Evolutionary conservation across 2,888 invertebrate species (phyloP), one percentile per base, ranked within the genome.

Genomic region (Troilus luridus): DNA sequence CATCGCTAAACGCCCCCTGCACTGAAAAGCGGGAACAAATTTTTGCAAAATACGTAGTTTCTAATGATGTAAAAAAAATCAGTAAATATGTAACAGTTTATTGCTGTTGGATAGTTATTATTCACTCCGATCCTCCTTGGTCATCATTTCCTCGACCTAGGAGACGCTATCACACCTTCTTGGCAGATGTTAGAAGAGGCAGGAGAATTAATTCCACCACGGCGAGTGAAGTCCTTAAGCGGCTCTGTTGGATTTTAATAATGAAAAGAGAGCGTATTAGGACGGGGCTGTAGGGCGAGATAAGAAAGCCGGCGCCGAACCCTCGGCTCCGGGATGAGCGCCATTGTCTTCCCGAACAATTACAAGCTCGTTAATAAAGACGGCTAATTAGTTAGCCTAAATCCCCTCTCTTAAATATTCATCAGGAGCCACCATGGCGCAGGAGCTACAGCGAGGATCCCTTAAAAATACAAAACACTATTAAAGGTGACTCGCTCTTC

Each of bases 201-300:
- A 56, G 14, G 21, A 85, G 85, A 85, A 85, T 56, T 85, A 85
- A 85, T 85, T 58, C 56, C 56, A n/a, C 85, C 6, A 1, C 1
- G 17, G 41, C 27, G 10, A 56, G 85, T 54, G 56, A 11, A 58
- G 85, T 58, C 85, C 72, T 14, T 56, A 21, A 56, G 85, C 85
- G 54, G 85, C 85, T n/a, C 85, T 21, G 85, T 9, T n/a, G 56
- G 85, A 85, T 85, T 85, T 85, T 85, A 85, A 85, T 85, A 85
- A 85, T 85, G 56, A 77, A 27, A 85, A n/a, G 85, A 2, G 10
- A 77, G 72, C 6, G 27, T n/a, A 85, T 85, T 56, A 56, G 85
- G n/a, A 85, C 56, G 21, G 14, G 85, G n/a, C 56, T 58, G 54
- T 6, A 11, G 21, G 41, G 54, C 3, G 41, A 17, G 41, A 24